Conservation (phyloP, 2,113 vertebrate species). For the Suricata suricatta region DNA sequence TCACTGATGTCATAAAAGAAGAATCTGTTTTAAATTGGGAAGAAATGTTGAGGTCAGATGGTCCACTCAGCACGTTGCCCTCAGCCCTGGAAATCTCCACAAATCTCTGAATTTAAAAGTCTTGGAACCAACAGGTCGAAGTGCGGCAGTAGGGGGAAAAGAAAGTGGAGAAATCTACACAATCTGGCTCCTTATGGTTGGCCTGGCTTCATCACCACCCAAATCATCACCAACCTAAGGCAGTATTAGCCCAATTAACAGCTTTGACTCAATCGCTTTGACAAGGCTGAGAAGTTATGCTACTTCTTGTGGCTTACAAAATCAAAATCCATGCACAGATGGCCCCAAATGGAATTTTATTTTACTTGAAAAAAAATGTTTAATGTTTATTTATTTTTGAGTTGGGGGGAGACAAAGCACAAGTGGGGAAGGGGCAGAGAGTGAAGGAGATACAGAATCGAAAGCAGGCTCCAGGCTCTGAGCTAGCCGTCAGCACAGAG, state of each 20-base stretch:
- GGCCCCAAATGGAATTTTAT: background rate
- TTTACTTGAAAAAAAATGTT: no score
- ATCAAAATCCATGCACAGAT: background rate
- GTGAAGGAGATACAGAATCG: no score
- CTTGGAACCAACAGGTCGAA: background rate
- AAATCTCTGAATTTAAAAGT: constrained; percentile 5
- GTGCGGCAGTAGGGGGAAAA: background rate
- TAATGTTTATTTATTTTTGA: no score
- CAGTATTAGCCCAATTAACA: background rate
- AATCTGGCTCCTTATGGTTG: background rate
- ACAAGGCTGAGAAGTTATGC: background rate
- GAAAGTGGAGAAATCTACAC: background rate
- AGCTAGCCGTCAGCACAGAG: no score
- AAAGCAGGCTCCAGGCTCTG: no score
- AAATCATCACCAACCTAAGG: background rate
- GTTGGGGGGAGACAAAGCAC: no score
- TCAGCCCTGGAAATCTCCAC: background rate
- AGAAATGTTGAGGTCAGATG: background rate
- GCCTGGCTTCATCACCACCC: no score
- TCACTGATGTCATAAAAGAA: background rate
- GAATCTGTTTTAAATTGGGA: background rate
- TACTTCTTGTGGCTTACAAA: background rate
- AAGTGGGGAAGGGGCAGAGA: no score
- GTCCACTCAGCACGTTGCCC: background rate
- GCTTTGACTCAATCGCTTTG: background rate